Evolutionary conservation across 2,797 vertebrate genomes (phyloP).

Genomic region (Microctenopoma steveboyesi): DNA sequence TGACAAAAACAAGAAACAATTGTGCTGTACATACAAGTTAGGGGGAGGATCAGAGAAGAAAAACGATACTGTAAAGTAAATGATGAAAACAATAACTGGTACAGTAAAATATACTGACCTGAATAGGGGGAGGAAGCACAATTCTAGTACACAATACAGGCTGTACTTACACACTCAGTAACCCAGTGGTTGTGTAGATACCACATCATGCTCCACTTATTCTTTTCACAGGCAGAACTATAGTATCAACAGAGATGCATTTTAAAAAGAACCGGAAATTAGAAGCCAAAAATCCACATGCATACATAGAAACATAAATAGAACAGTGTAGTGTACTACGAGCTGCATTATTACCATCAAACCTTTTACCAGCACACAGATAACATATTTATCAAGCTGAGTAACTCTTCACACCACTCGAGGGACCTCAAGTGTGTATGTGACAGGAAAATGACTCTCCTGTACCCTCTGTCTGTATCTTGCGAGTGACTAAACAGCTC

Average conservation of each 20-base stretch:
- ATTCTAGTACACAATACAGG: conserved; percentile 6
- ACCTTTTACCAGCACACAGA: conserved; percentile 8
- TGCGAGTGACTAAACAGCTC: not conserved
- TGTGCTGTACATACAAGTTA: not conserved
- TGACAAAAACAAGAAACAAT: conserved; percentile 5
- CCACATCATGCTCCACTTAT: conserved; percentile 20
- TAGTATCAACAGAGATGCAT: not conserved
- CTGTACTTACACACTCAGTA: conserved; percentile 39
- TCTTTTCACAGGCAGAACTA: conserved; percentile 12
- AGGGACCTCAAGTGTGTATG: not conserved
- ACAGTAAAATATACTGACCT: not conserved
- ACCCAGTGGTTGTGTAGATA: conserved; percentile 33
- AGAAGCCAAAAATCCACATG: not conserved
- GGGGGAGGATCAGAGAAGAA: not conserved
- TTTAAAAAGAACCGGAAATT: conserved; percentile 35
- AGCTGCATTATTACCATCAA: not conserved
- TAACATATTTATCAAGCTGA: conserved; percentile 11
- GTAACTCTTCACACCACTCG: conserved; percentile 3
- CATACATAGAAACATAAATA: not conserved
- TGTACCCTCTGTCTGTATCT: conserved; percentile 1
- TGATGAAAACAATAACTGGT: not conserved
- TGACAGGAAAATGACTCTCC: conserved; percentile 1
- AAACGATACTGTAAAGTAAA: not conserved
- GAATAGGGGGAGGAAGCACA: conserved; percentile 3
- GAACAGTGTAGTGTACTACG: not conserved